Base-by-base conservation (phyloP, 2,888 invertebrate genomes). In the Aphodius granarius region DNA sequence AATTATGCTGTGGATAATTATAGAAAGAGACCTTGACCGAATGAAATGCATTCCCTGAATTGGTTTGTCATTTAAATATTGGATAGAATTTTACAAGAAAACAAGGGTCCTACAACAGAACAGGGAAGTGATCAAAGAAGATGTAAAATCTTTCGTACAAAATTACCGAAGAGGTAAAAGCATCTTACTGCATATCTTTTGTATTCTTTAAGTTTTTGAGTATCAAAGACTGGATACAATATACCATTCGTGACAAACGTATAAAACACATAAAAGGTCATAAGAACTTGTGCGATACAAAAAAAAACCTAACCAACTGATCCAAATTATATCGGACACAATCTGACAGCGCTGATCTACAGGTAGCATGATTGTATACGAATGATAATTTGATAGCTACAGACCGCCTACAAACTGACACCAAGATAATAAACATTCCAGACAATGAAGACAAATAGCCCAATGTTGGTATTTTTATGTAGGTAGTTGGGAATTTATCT, bases 401-500 rank as follows among this genome's bases (percentile, higher is more conserved):
- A 5, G 13, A 16, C 68, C 68, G 68, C 68, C 22, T 19, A 68
- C 68, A 5, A n/a, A 5, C n/a, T 20, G 22, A 13, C 66, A 19
- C 66, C 68, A 9, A 43, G 43, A 43, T 43, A 19, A 68, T 18
- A 65, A 65, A 19, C 65, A 19, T 6, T 65, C 0, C 21, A 19
- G 22, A 68, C 19, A 68, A 68, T 68, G 22, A 68, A 68, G 68
- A 68, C 19, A 21, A 22, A 68, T 68, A 68, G 68, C 20, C 22
- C 13, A n/a, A 68, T 21, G 13, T 13, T 20, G 22, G 22, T 9
- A 68, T 68, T 22, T 68, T 15, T 22, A n/a, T 68, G 68, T 68
- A 68, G 68, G 68, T 68, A 68, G 68, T 68, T 68, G 22, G n/a
- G 22, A 68, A 68, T 68, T 43, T 68, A 68, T 68, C 68, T 68